Evolutionary conservation across 2,888 invertebrate genomes (phyloP).

Genomic region (Eupithecia dodoneata): DNA sequence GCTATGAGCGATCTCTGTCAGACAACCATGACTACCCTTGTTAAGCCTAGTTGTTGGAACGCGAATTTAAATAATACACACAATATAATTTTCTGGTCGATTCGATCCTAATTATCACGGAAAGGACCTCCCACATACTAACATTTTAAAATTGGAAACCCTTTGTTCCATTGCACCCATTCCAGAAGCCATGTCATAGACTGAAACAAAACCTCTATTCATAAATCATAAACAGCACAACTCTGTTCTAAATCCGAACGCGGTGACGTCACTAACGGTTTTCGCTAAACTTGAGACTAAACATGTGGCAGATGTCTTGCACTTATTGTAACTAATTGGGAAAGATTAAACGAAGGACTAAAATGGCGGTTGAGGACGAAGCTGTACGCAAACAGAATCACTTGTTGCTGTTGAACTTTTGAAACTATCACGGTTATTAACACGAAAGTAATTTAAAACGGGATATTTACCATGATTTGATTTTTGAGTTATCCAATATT

Average conservation of each 20-base stretch:
- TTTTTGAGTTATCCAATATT: too few relatives aligned
- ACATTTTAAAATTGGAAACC: neutral
- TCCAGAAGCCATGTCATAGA: neutral
- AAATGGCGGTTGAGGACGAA: neutral
- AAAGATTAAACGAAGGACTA: constrained; percentile 18
- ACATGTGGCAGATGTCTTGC: constrained; percentile 38
- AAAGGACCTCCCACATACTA: neutral
- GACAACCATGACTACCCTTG: too few relatives aligned
- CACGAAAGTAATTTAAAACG: too few relatives aligned
- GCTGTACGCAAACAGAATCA: neutral
- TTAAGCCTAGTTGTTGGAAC: too few relatives aligned
- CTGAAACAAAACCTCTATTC: constrained; percentile 33
- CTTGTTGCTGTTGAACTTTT: too few relatives aligned
- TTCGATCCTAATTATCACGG: neutral
- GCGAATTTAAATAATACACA: too few relatives aligned
- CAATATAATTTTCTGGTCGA: neutral
- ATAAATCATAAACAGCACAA: constrained; percentile 29
- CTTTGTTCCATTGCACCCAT: neutral
- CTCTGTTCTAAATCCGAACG: constrained; percentile 50
- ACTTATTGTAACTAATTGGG: constrained; percentile 32
- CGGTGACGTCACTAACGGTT: constrained; percentile 56
- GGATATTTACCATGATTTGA: too few relatives aligned
- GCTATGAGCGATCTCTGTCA: too few relatives aligned
- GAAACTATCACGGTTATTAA: too few relatives aligned
- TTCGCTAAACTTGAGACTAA: constrained; percentile 33